Evolutionary conservation across 2,113 vertebrate genomes (phyloP).

Genomic region (Neolamprologus fasciatus): DNA sequence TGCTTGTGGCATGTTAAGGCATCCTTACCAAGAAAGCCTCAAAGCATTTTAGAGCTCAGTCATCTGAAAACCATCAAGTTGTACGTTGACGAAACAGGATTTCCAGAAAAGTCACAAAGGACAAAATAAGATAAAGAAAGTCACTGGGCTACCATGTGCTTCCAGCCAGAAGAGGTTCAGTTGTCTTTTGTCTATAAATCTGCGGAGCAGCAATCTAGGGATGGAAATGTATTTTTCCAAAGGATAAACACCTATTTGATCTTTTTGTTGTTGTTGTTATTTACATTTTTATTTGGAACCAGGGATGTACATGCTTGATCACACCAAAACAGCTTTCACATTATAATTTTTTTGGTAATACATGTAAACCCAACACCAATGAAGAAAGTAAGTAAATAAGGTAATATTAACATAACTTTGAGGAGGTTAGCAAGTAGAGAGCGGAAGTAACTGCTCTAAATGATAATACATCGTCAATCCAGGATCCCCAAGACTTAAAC

Average conservation of each 20-base stretch:
- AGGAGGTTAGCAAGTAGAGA: neutral
- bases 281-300: neutral
- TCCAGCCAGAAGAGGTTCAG: neutral
- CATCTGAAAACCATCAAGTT: neutral
- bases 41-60: neutral
- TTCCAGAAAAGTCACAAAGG: neutral
- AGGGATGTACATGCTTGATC: neutral
- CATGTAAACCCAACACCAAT: neutral
- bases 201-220: neutral
- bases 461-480: neutral
- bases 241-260: neutral
- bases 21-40: neutral
- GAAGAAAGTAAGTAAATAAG: neutral
- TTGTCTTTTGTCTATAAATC: neutral
- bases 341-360: neutral
- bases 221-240: neutral
- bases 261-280: neutral
- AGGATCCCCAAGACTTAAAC: neutral
- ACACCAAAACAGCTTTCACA: neutral
- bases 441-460: neutral
- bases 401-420: neutral
- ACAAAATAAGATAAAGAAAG: neutral
- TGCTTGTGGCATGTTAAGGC: constrained; percentile 6
- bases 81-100: neutral
- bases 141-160: neutral